These are phyloP conservation scores for Whitmania pigra DNA, from an alignment of 1,140 invertebrate genomes.

Conservation along the genomic window DNA sequence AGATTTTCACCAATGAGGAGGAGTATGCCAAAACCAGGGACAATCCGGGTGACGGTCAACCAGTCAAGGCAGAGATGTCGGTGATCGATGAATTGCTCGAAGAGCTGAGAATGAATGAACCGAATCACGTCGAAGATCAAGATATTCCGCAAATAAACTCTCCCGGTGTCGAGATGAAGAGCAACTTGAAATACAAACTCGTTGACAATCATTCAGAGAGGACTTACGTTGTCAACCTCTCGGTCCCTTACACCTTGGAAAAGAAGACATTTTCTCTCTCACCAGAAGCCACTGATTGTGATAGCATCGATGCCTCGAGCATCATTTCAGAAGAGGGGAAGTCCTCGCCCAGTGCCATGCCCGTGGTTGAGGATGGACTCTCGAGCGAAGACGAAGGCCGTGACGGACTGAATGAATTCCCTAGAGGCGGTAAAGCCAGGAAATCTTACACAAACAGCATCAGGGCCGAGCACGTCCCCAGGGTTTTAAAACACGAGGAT, in stretches of 20 bases:
- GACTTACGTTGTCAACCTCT: slow-evolving; percentile 34
- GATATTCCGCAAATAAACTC: not conserved
- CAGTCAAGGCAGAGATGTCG: not conserved
- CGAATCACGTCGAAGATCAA: not conserved
- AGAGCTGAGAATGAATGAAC: slow-evolving; percentile 3
- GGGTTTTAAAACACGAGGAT: too few relatives aligned
- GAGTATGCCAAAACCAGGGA: not conserved
- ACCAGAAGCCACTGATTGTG: slow-evolving; percentile 87
- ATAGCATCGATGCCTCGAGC: slow-evolving; percentile 75
- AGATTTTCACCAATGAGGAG: not conserved
- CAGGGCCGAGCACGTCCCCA: too few relatives aligned
- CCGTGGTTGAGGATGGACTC: slow-evolving; percentile 78
- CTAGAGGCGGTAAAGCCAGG: too few relatives aligned
- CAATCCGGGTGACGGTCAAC: not conserved
- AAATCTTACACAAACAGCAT: too few relatives aligned
- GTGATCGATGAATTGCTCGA: slow-evolving; percentile 6
- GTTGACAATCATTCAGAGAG: too few relatives aligned
- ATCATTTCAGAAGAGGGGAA: slow-evolving; percentile 44
- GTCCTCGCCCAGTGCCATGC: slow-evolving; percentile 53
- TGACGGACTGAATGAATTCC: too few relatives aligned
- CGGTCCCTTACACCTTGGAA: slow-evolving; percentile 35
- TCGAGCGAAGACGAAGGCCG: slow-evolving; percentile 45
- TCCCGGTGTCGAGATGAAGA: too few relatives aligned
- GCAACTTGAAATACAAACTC: too few relatives aligned
- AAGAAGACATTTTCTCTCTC: slow-evolving; percentile 67